Percentiles rank a stretch among this genome's conserved stretches.
These are phyloP conservation scores for Parotocinclus haroldoi DNA, from an alignment of 2,797 vertebrate species.

Conservation along the genomic window DNA sequence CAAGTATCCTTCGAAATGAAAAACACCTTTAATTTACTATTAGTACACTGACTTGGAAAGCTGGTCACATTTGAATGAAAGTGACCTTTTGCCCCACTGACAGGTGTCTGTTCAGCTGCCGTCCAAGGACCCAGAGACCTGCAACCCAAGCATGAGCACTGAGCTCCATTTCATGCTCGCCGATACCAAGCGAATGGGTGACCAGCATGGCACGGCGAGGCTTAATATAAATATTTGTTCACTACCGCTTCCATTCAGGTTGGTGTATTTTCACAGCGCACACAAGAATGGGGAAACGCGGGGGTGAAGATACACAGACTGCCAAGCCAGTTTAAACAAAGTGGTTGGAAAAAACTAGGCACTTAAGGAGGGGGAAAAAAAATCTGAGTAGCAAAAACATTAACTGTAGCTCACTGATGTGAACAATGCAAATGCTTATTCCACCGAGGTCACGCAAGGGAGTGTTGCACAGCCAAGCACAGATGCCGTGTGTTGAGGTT, in stretches of 20 bases:
- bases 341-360: neutral
- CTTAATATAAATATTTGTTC: conserved; percentile 17
- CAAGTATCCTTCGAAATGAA: no score
- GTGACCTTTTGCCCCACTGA: conserved; percentile 24
- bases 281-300: neutral
- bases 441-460: conserved; percentile 30
- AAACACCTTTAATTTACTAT: no score
- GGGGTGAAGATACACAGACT: conserved; percentile 1
- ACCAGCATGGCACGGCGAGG: conserved; percentile 1
- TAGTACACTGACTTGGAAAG: no score
- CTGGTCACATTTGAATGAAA: neutral
- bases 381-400: conserved; percentile 12
- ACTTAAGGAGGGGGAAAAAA: neutral
- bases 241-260: neutral
- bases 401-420: conserved; percentile 11
- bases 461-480: conserved; percentile 27
- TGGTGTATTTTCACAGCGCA: neutral
- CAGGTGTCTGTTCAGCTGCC: conserved; percentile 20
- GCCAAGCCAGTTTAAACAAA: conserved; percentile 4
- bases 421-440: conserved; percentile 46
- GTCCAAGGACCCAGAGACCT: neutral
- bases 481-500: conserved; percentile 47
- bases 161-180: conserved; percentile 27
- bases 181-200: neutral
- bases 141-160: conserved; percentile 15